Evolutionary conservation across 2,113 vertebrate genomes (phyloP).

Genomic region (Zonotrichia leucophrys): DNA sequence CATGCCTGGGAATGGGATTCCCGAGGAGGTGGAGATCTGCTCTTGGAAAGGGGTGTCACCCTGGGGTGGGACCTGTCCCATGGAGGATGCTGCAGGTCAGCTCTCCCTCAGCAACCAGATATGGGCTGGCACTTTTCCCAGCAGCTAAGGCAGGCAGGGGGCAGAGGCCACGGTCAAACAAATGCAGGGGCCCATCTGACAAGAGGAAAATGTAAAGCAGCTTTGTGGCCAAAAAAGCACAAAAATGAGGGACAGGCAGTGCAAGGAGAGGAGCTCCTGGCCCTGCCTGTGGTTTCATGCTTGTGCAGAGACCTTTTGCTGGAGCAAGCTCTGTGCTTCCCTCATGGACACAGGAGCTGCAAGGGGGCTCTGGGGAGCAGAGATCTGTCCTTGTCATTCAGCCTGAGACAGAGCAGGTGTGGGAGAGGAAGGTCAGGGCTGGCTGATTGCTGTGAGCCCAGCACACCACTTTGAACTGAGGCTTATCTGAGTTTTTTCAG

Average conservation of each 20-base stretch:
- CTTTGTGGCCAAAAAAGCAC: background rate
- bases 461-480: background rate
- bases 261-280: background rate
- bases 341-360: background rate
- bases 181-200: background rate
- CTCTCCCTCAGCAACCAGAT: background rate
- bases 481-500: background rate
- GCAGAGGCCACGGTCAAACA: background rate
- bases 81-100: background rate
- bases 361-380: background rate
- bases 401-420: background rate
- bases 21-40: background rate
- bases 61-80: background rate
- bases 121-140: background rate
- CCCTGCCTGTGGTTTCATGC: fast-evolving
- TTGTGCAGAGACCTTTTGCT: background rate
- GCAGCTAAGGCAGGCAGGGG: background rate
- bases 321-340: background rate
- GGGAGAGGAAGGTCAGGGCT: background rate
- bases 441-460: background rate
- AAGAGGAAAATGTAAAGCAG: background rate
- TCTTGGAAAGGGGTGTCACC: background rate
- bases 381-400: background rate
- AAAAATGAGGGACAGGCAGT: background rate
- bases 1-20: background rate